Evolutionary conservation across 2,888 invertebrate species (phyloP).

Genomic region (Toxonevra muliebris): DNA sequence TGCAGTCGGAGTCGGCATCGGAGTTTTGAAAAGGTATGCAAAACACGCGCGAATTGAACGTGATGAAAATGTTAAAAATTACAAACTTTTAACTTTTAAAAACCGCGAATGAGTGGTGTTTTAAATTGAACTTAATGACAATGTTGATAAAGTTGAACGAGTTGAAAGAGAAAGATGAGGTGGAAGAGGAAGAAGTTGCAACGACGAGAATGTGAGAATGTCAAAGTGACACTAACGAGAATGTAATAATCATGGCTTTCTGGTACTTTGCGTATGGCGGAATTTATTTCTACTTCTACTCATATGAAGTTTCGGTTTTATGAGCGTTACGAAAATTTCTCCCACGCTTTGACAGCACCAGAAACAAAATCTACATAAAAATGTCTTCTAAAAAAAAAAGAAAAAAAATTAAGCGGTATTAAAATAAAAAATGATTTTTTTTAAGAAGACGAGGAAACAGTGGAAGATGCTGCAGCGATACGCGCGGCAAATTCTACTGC

Average conservation of each 20-base stretch:
- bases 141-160: background rate
- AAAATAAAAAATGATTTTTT: too few species aligned
- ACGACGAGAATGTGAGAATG: conserved; percentile 15
- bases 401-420: too few species aligned
- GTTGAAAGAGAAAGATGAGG: background rate
- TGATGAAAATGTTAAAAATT: conserved; percentile 51
- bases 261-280: conserved; percentile 10
- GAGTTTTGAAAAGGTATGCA: conserved; percentile 48
- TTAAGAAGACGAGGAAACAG: too few species aligned
- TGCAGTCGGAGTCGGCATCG: background rate
- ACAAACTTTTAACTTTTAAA: conserved; percentile 21
- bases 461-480: background rate
- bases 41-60: conserved; percentile 61
- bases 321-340: conserved; percentile 20
- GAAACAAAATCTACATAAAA: too few species aligned
- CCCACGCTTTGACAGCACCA: conserved; percentile 22
- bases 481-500: background rate
- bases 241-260: conserved; percentile 26
- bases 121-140: conserved; percentile 54
- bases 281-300: conserved; percentile 6
- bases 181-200: conserved; percentile 4
- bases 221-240: conserved; percentile 29
- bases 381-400: too few species aligned
- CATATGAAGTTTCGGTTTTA: conserved; percentile 1
- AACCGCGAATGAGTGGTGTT: conserved; percentile 37